A percentile compares a stretch with the other conserved stretches of the same genome.
Evolutionary conservation across 2,888 invertebrate species (phyloP).

Genomic region (Cheilosia urbana): DNA sequence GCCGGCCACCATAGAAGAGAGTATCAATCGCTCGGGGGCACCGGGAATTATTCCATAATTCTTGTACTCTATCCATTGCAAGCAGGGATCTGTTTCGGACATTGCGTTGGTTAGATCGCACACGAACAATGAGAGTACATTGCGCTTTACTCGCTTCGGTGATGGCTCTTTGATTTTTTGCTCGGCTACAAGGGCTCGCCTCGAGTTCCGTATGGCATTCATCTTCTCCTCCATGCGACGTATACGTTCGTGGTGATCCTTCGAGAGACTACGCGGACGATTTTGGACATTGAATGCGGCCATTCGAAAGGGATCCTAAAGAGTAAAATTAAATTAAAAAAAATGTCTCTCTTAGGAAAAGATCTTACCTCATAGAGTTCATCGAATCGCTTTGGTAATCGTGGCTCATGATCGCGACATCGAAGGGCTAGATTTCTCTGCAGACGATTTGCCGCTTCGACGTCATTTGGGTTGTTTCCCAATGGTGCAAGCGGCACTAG

Average conservation of each 20-base stretch:
- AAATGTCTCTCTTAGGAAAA: background rate
- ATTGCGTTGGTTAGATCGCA: slow-evolving; percentile 92
- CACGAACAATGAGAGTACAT: slow-evolving; percentile 92
- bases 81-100: slow-evolving; percentile 85
- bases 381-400: slow-evolving; percentile 83
- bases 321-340: background rate
- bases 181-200: slow-evolving; percentile 79
- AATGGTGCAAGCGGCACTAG: slow-evolving; percentile 45
- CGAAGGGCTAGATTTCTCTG: slow-evolving; percentile 83
- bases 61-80: slow-evolving; percentile 83
- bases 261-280: slow-evolving; percentile 83
- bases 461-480: slow-evolving; percentile 78
- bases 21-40: slow-evolving; percentile 94
- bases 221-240: slow-evolving; percentile 87
- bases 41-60: slow-evolving; percentile 88
- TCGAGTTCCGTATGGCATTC: slow-evolving; percentile 83
- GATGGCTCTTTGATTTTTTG: slow-evolving; percentile 81
- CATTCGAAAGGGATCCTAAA: slow-evolving; percentile 85
- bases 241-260: slow-evolving; percentile 87
- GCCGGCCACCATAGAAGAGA: slow-evolving; percentile 95
- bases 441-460: slow-evolving; percentile 82
- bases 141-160: slow-evolving; percentile 87
- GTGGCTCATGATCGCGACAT: slow-evolving; percentile 82
- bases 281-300: slow-evolving; percentile 85
- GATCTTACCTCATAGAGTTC: slow-evolving; percentile 82